Evolutionary conservation across 1,140 invertebrate genomes (phyloP).

Genomic region (Oreohelix idahoensis): DNA sequence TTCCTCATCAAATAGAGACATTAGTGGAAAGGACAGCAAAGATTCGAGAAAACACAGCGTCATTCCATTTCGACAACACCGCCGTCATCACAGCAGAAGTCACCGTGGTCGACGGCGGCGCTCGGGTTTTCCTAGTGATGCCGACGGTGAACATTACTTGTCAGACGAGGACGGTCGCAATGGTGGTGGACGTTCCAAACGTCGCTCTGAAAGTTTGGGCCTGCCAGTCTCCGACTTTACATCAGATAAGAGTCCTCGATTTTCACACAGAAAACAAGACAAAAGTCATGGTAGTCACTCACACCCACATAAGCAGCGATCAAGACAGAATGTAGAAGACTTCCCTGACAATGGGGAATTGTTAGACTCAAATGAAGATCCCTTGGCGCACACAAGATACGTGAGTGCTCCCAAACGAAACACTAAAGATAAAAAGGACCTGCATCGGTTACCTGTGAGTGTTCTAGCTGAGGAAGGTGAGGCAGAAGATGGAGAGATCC

Average conservation of each 20-base stretch:
- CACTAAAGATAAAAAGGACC: background rate
- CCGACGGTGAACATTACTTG: background rate
- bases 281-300: conserved; percentile 3
- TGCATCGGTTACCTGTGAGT: background rate
- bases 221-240: background rate
- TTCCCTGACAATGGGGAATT: background rate
- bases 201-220: background rate
- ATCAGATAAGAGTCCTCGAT: background rate
- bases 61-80: conserved; percentile 20
- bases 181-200: background rate
- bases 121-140: background rate
- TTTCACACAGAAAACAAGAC: conserved; percentile 14
- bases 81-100: conserved; percentile 18
- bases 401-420: background rate
- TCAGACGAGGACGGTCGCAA: background rate
- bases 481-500: conserved; percentile 40
- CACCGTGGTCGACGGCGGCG: background rate
- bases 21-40: background rate
- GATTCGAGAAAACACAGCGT: conserved; percentile 26
- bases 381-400: background rate
- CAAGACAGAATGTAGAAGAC: conserved; percentile 1
- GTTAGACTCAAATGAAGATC: conserved; percentile 1
- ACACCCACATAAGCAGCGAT: background rate
- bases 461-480: background rate
- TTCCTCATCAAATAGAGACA: background rate